Conservation (phyloP, 1,140 invertebrate species). For the Drosophila takahashii region DNA sequence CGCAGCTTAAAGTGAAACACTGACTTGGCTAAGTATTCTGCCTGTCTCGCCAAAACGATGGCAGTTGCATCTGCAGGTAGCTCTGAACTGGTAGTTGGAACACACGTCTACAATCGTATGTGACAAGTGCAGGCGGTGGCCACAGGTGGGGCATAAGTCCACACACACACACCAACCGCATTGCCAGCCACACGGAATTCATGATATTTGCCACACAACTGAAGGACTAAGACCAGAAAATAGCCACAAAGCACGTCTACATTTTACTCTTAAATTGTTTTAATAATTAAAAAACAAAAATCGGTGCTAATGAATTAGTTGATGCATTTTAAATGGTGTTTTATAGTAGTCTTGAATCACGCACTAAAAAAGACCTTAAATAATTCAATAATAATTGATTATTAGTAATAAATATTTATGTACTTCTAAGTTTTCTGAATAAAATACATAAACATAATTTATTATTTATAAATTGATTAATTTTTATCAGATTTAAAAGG, state of each 20-base stretch:
- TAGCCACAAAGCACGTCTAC: slow-evolving; percentile 25
- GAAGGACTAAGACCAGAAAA: slow-evolving; percentile 14
- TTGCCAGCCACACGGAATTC: slow-evolving; percentile 6
- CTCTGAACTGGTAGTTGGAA: slow-evolving; percentile 2
- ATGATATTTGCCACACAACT: slow-evolving; percentile 11
- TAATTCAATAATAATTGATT: neutral
- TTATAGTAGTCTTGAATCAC: neutral
- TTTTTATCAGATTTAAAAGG: no score
- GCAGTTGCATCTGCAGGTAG: slow-evolving; percentile 19
- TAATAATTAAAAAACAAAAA: slow-evolving; percentile 10
- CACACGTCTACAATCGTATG: neutral
- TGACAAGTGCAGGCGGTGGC: slow-evolving; percentile 8
- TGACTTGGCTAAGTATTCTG: slow-evolving; percentile 29
- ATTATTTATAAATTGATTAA: no score
- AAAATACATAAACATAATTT: no score
- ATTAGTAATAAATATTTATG: no score
- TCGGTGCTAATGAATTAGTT: slow-evolving; percentile 1
- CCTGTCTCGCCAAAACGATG: slow-evolving; percentile 6
- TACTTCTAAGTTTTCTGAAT: neutral
- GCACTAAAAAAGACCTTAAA: neutral
- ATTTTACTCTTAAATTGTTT: neutral
- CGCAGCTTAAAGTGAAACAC: slow-evolving; percentile 41
- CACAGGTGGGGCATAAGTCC: slow-evolving; percentile 8
- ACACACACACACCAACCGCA: slow-evolving; percentile 8
- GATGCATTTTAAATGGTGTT: neutral